These are phyloP conservation scores for Ataeniobius toweri DNA, from an alignment of 2,797 vertebrate species.

Conservation along the genomic window DNA sequence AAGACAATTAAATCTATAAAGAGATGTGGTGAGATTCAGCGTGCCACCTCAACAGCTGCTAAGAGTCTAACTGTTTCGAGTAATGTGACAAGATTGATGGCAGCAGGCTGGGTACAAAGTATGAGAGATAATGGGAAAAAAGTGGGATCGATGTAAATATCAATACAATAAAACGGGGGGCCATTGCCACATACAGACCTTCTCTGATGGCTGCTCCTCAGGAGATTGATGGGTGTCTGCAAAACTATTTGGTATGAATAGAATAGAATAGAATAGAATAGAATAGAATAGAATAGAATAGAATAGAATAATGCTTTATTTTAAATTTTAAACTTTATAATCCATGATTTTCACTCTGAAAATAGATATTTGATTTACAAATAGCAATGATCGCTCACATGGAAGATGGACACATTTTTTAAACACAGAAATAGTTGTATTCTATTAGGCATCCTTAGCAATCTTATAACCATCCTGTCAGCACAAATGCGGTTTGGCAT, in stretches of 20 bases:
- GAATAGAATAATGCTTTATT: too few species aligned
- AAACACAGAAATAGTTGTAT: not conserved
- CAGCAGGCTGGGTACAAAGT: slow-evolving; percentile 46
- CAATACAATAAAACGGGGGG: slow-evolving; percentile 70
- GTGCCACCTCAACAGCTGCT: slow-evolving; percentile 22
- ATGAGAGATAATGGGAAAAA: slow-evolving; percentile 75
- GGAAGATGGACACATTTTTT: slow-evolving; percentile 17
- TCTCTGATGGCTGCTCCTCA: slow-evolving; percentile 54
- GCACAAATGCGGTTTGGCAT: not conserved
- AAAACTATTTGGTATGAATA: not conserved
- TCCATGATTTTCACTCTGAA: slow-evolving; percentile 8
- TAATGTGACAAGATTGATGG: slow-evolving; percentile 51
- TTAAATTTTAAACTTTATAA: too few species aligned
- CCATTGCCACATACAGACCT: slow-evolving; percentile 38
- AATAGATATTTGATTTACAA: slow-evolving; percentile 14
- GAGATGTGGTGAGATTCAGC: slow-evolving; percentile 43
- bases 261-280: too few species aligned
- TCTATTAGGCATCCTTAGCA: not conserved
- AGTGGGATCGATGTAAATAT: slow-evolving; percentile 76
- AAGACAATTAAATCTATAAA: slow-evolving; percentile 19
- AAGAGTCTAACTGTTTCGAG: slow-evolving; percentile 52
- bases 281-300: too few species aligned
- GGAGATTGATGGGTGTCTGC: slow-evolving; percentile 49
- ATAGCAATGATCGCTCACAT: not conserved
- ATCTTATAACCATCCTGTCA: not conserved